Evolutionary conservation across 2,888 invertebrate genomes (phyloP).

Genomic region (Scaptomyza tumidula): DNA sequence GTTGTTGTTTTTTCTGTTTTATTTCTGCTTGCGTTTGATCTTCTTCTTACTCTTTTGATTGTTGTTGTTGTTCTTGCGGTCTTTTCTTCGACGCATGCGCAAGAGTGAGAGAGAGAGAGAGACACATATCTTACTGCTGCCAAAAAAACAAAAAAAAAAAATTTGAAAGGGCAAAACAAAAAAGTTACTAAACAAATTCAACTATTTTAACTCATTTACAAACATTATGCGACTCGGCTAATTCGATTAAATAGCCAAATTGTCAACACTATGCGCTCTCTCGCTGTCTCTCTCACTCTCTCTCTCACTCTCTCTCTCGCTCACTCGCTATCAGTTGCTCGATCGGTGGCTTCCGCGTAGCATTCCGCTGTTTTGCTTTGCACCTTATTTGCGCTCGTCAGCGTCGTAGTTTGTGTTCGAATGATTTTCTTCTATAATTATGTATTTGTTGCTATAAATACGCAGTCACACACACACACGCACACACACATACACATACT

Average conservation of each 20-base stretch:
- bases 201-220: too few species aligned
- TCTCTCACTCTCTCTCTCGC: not conserved
- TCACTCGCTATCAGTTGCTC: conserved; percentile 18
- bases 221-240: not conserved
- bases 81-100: conserved; percentile 50
- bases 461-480: conserved; percentile 34
- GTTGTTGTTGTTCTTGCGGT: conserved; percentile 30
- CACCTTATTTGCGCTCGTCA: conserved; percentile 54
- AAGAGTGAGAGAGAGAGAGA: not conserved
- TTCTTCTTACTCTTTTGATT: not conserved
- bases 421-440: conserved; percentile 66
- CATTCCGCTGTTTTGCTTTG: conserved; percentile 60
- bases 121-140: not conserved
- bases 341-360: conserved; percentile 65
- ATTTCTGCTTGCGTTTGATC: conserved; percentile 30
- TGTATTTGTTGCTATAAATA: conserved; percentile 74
- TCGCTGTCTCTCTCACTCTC: too few species aligned
- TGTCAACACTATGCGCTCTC: conserved; percentile 12
- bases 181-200: too few species aligned
- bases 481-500: not conserved
- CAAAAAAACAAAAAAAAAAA: not conserved
- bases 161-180: too few species aligned
- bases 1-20: conserved; percentile 18
- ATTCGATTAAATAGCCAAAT: conserved; percentile 2
- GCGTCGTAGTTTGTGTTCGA: conserved; percentile 40